These are phyloP conservation scores for Hylia prasina DNA, from an alignment of 2,113 vertebrate genomes.

Conservation along the genomic window DNA sequence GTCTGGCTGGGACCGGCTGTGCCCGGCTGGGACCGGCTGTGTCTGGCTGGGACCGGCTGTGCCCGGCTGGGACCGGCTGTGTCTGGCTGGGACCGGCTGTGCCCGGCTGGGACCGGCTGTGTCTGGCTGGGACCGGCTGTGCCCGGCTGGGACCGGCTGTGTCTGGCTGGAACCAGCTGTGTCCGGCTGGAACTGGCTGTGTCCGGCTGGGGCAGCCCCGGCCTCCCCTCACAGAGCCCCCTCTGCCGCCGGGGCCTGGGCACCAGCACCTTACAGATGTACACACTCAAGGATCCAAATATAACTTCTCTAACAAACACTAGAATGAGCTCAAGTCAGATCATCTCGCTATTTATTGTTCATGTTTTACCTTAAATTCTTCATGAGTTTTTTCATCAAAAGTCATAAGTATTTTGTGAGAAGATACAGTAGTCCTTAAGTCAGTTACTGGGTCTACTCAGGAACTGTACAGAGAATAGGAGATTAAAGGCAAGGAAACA, in stretches of 20 bases:
- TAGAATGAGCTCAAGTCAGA: background rate
- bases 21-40: background rate
- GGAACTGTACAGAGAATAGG: background rate
- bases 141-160: fast-evolving
- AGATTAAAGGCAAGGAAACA: background rate
- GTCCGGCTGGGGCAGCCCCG: fast-evolving
- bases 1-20: background rate
- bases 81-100: background rate
- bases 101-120: background rate
- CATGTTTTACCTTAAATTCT: background rate
- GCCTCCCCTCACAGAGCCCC: fast-evolving
- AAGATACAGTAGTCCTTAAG: background rate
- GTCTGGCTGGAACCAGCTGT: background rate
- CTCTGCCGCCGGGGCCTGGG: fast-evolving
- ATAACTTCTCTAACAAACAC: background rate
- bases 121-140: background rate
- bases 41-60: background rate
- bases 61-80: background rate
- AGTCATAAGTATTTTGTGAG: background rate
- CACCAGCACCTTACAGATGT: fast-evolving
- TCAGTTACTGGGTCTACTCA: background rate
- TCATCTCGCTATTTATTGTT: fast-evolving
- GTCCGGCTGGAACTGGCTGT: background rate
- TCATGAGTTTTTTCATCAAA: background rate
- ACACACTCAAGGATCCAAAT: background rate